Base-by-base conservation (phyloP, 2,888 invertebrate species). In the Petrolisthes manimaculis region DNA sequence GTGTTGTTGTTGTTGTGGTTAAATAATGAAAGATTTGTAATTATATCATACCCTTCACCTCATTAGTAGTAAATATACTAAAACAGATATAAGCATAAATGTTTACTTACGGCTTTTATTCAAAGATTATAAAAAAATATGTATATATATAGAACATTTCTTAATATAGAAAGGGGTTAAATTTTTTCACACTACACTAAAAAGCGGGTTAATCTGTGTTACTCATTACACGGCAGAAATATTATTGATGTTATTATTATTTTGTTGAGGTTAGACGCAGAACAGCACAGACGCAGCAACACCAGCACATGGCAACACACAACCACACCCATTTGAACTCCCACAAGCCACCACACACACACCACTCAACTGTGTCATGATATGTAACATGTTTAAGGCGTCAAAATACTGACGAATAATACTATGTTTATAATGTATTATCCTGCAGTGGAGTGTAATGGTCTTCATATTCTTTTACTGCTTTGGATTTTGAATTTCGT, bases 31-130 rank as follows among this genome's bases (percentile, higher is more conserved):
- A 37, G 37, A 37, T 37, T 37, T 37, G 78, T 51, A 78, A 24
- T 51, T 37, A 24, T 75, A 77, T 37, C 37, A 55, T n/a, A 81
- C 71, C 88, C 88, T 77, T 88, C 75, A 88, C 88, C 88, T 80
- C 74, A 88, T 88, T 88, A 88, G 84, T 71, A 61, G 12, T 83
- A 14, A 61, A 74, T 83, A 83, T 83, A 83, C 74, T 37, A 74
- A 83, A 37, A 83, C 24, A 74, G 71, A 83, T 83, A 74, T 83
- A 83, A 67, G 67, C 67, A 83, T 83, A 83, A 67, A 83, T 83
- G 5, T 83, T 67, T 83, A 83, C 67, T 67, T 61, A 51, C 37
- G 37, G 37, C 37, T 37, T 37, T 37, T 37, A 37, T 37, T 37
- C 37, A 37, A 37, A 37, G 37, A 37, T 37, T 55, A 81, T 55